Evolutionary conservation across 2,888 invertebrate genomes (phyloP).

Genomic region (Scaptomyza reducta): DNA sequence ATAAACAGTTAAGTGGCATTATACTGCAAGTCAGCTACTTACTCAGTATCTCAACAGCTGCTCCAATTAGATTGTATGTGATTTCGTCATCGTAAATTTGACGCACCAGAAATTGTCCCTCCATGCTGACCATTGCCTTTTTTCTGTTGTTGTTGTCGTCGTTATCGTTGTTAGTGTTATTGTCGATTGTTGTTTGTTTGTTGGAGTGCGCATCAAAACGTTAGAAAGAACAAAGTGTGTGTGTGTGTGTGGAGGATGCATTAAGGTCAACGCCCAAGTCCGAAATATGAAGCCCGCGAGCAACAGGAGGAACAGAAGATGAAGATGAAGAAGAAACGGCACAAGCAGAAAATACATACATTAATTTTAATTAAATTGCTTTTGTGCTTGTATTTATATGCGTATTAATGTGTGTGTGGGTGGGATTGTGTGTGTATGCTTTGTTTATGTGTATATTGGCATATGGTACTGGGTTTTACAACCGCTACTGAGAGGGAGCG

Average conservation of each 20-base stretch:
- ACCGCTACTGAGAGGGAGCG: background rate
- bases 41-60: conserved; percentile 96
- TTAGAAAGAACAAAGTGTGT: background rate
- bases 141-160: conserved; percentile 86
- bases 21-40: conserved; percentile 84
- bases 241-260: conserved; percentile 19
- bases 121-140: conserved; percentile 96
- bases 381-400: conserved; percentile 50
- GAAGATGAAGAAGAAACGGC: conserved; percentile 12
- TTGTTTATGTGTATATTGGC: conserved; percentile 38
- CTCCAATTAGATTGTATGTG: conserved; percentile 96
- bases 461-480: conserved; percentile 33
- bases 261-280: conserved; percentile 39
- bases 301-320: conserved; percentile 19
- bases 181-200: conserved; percentile 16
- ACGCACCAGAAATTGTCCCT: conserved; percentile 96
- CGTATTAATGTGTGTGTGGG: conserved; percentile 1
- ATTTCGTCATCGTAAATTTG: conserved; percentile 98
- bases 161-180: conserved; percentile 86
- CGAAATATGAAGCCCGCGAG: conserved; percentile 47
- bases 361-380: conserved; percentile 80
- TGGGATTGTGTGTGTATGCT: conserved; percentile 9
- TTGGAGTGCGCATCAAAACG: conserved; percentile 26
- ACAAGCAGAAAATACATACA: conserved; percentile 58
- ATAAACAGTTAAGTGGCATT: conserved; percentile 21